Base-by-base conservation (phyloP, 2,113 vertebrate species). In the Hiodon alosoides region DNA sequence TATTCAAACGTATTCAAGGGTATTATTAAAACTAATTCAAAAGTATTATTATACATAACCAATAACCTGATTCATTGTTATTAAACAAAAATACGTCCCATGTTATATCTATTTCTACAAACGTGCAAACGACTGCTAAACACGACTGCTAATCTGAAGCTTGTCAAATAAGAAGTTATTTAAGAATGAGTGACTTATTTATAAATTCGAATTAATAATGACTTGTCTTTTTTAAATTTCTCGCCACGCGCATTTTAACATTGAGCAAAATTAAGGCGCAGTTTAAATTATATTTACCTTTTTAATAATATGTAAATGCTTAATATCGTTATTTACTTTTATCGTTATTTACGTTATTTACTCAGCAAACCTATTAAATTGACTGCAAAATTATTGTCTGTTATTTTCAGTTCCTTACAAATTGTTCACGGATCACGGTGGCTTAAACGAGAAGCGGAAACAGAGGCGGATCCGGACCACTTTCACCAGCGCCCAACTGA, bases 401-500 rank as follows among this genome's bases (percentile, higher is more conserved):
- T 3, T 74, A 77, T 55, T 50, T 59, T 16, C 90, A 98, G 97
- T 99, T 85, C 97, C 97, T 7, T 99, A 99, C 94, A 99, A 99
- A 82, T 91, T 99, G 79, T 99, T 99, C 87, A 98, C 97, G 51
- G 97, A 99, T 78, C 96, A 98, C 89, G 97, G 96, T 4, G 96
- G 96, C 74, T 88, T 98, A 85, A 98, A 98, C 85, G 97, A 99
- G 88, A 94, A 94, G 79, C 84, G 93, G 81, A 95, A 95, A 69
- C 93, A 94, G 85, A 78, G 93, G 73, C 86, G 93, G 64, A 94
- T 93, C 78, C 87, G 93, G 76, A 95, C 93, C 73, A 95, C 93
- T 0, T 95, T 95, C 87, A 94, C 92, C 1, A 93, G 92, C 1
- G 93, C 93, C 3, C 93, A 95, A 86, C 91, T 95, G 69, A 94